Evolutionary conservation across 2,113 vertebrate genomes (phyloP).

Genomic region (Dryoscopus gambensis): DNA sequence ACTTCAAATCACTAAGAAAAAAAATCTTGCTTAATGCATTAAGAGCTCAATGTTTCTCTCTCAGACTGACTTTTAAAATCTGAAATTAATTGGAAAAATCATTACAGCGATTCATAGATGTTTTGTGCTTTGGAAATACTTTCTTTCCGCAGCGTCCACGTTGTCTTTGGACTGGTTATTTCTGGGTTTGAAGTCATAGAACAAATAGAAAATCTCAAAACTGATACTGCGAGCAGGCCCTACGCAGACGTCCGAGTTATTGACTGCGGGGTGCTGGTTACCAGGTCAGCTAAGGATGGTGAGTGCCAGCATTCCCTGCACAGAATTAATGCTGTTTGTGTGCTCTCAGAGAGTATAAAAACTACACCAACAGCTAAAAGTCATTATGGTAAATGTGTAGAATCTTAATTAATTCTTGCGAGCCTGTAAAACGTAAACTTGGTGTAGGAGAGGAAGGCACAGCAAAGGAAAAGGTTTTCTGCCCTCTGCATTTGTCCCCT

Average conservation of each 20-base stretch:
- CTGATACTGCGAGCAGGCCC: constrained; percentile 90
- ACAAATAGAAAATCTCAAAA: constrained; percentile 95
- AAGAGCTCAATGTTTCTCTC: background rate
- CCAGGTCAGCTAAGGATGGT: constrained; percentile 90
- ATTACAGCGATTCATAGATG: background rate
- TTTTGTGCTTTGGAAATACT: background rate
- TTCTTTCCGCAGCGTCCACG: constrained; percentile 84
- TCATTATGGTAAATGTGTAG: fast-evolving
- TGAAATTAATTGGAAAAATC: background rate
- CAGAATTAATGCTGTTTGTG: fast-evolving
- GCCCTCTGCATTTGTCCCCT: background rate
- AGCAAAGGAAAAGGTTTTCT: background rate
- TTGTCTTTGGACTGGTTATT: constrained; percentile 95
- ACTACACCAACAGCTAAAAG: background rate
- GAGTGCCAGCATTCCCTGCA: background rate
- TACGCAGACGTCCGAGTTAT: constrained; percentile 95
- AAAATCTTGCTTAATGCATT: background rate
- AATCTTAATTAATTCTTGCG: background rate
- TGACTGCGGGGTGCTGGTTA: constrained; percentile 91
- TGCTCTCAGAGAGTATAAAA: background rate
- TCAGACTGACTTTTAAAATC: background rate
- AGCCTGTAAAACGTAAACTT: fast-evolving
- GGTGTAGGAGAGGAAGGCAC: background rate
- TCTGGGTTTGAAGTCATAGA: constrained; percentile 97
- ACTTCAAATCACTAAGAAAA: too few species aligned